Evolutionary conservation across 2,113 vertebrate genomes (phyloP).

Genomic region (Limnothrissa miodon): DNA sequence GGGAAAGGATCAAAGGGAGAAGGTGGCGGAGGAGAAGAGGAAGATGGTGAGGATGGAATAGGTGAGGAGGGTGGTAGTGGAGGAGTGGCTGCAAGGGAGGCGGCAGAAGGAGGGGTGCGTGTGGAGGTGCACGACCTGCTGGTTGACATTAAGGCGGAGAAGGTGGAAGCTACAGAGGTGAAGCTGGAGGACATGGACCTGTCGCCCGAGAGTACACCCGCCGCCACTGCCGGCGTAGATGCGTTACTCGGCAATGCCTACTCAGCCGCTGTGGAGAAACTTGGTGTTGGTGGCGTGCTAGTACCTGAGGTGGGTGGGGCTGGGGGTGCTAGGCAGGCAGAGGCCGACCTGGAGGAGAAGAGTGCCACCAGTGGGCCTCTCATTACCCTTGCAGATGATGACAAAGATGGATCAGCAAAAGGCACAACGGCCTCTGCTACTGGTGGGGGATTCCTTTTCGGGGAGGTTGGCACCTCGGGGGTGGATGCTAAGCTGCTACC

Average conservation of each 20-base stretch:
- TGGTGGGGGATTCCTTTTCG: constrained; percentile 90
- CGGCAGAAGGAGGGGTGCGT: constrained; percentile 75
- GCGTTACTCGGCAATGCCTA: constrained; percentile 93
- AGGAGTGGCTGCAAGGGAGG: constrained; percentile 58
- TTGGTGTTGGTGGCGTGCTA: constrained; percentile 62
- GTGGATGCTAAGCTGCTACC: constrained; percentile 82
- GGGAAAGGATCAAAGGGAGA: neutral
- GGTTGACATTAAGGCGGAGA: constrained; percentile 95
- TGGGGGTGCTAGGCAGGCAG: constrained; percentile 53
- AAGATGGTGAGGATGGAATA: constrained; percentile 65
- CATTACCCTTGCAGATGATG: constrained; percentile 94
- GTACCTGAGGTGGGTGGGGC: constrained; percentile 53
- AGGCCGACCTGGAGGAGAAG: constrained; percentile 77
- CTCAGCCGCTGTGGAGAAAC: constrained; percentile 92
- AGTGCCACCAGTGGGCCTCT: constrained; percentile 79
- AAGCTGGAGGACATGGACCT: constrained; percentile 97
- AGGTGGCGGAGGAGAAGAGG: constrained; percentile 65
- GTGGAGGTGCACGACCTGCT: constrained; percentile 95
- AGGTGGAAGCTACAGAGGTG: constrained; percentile 97
- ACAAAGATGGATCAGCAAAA: constrained; percentile 87
- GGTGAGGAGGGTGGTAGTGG: constrained; percentile 65
- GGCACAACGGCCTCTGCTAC: neutral
- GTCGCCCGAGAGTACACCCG: constrained; percentile 85
- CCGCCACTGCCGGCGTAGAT: constrained; percentile 89
- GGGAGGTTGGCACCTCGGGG: constrained; percentile 70